phyloP scores from a whole-genome alignment of 2,888 invertebrate species.

The Tetrapedia diversipes region DNA sequence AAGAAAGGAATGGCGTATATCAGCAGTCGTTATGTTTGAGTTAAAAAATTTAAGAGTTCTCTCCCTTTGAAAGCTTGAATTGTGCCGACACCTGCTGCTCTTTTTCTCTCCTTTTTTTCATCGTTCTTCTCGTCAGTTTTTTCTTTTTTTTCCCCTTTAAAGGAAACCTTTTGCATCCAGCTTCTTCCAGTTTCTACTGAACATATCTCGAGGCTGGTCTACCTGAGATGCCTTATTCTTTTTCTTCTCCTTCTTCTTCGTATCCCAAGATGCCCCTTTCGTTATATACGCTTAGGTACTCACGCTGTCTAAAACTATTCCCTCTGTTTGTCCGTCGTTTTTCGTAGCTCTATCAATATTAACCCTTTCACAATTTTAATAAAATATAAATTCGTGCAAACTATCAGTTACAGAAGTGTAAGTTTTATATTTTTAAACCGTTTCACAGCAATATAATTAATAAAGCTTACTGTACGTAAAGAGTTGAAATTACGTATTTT shows the following conservation, averaged over 20 bases:
- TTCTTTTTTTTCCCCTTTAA: slow-evolving; percentile 12
- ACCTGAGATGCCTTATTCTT: slow-evolving; percentile 54
- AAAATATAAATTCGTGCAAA: too few relatives aligned
- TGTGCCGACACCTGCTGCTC: slow-evolving; percentile 60
- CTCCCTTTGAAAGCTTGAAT: slow-evolving; percentile 52
- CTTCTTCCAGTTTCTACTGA: slow-evolving; percentile 56
- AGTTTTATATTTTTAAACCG: too few relatives aligned
- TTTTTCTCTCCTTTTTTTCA: slow-evolving; percentile 33
- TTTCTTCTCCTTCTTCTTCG: slow-evolving; percentile 18
- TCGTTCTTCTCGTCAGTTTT: slow-evolving; percentile 1
- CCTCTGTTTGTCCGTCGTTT: slow-evolving; percentile 37
- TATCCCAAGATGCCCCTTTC: slow-evolving; percentile 44
- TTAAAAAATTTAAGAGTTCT: slow-evolving; percentile 55
- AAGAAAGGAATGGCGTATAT: slow-evolving; percentile 47
- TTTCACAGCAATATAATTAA: too few relatives aligned
- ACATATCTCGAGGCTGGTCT: slow-evolving; percentile 46
- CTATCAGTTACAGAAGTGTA: too few relatives aligned
- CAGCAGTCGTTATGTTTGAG: slow-evolving; percentile 60
- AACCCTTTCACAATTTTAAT: slow-evolving; percentile 17
- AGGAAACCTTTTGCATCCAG: slow-evolving; percentile 49
- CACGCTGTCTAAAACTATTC: slow-evolving; percentile 47
- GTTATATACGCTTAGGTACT: slow-evolving; percentile 50
- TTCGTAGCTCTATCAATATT: slow-evolving; percentile 48
- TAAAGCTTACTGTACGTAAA: too few relatives aligned
- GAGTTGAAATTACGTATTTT: too few relatives aligned